Base-by-base conservation (phyloP, 2,797 vertebrate species). In the Percopsis omiscomaycus region DNA sequence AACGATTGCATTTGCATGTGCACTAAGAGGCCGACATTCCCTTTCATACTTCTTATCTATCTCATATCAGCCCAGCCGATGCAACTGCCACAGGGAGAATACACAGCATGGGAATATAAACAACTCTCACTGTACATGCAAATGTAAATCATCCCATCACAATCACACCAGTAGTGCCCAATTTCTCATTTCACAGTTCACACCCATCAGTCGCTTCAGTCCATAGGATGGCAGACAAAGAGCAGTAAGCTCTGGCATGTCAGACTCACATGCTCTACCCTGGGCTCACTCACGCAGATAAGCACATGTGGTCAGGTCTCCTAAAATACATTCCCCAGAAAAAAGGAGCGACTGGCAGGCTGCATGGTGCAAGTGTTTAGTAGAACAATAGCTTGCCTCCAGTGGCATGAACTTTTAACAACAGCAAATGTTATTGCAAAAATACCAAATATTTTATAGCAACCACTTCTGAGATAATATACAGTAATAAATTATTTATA, bases 261-360 rank as follows among this genome's bases (percentile, higher is more conserved):
- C 84, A 66, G 80, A 67, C 83, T 88, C 88, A 89, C 88, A 84
- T 89, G 87, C 71, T 88, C 75, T 59, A 82, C 81, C 67, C 79
- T 75, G 80, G 71, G 77, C 77, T 88, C 79, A 82, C 84, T 87
- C 85, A 84, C 77, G 79, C 84, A 86, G 82, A 90, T 86, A 80
- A 86, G 83, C 80, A 79, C 84, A 80, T 85, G 85, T 74, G 74
- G 79, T 87, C 86, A 83, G 77, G 65, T 60, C 79, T 89, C 89
- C 89, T 84, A 90, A 91, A 90, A 91, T 91, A 91, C 86, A 90
- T 86, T 88, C 84, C 82, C 88, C 75, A 87, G 86, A 90, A 88
- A 87, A 85, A 84, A 84, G 66, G 66, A 82, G 78, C 68, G 76
- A 85, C 80, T 77, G 80, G 64, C 75, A 55, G 55, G 75, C 67